Percentiles rank a stretch among this genome's conserved stretches.
These are phyloP conservation scores for Lacerta bilineata DNA, from an alignment of 2,797 vertebrate genomes.

Conservation along the genomic window DNA sequence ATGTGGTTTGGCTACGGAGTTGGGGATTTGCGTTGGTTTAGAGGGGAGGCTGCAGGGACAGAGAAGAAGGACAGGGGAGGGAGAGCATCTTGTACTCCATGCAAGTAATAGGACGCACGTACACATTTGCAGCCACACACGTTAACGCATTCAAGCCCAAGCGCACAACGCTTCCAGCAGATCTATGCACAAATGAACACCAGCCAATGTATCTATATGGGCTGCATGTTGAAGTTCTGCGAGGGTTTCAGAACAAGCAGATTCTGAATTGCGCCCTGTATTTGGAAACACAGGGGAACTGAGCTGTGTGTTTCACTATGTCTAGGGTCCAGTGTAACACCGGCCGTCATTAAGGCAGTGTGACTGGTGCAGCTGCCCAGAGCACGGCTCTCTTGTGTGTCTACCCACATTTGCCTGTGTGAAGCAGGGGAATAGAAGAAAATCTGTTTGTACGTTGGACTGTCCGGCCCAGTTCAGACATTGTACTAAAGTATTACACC, in stretches of 20 bases:
- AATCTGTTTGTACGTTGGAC: not conserved
- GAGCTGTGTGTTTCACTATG: not conserved
- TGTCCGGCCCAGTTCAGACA: no score
- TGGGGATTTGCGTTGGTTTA: slow-evolving; percentile 18
- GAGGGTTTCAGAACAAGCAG: not conserved
- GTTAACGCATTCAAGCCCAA: not conserved
- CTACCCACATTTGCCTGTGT: not conserved
- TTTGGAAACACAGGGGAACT: no score
- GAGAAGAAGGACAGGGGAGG: not conserved
- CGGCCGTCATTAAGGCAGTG: not conserved
- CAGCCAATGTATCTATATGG: not conserved
- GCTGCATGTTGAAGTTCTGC: not conserved
- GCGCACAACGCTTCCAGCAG: not conserved
- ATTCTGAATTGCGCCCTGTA: not conserved
- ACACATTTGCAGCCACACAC: not conserved
- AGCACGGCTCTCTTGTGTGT: not conserved
- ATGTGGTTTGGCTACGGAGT: slow-evolving; percentile 34
- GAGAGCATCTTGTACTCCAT: slow-evolving; percentile 12
- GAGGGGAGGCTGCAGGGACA: not conserved
- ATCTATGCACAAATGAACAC: not conserved
- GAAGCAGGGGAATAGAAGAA: no score
- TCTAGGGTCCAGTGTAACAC: not conserved
- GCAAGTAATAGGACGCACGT: not conserved
- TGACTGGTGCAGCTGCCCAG: not conserved
- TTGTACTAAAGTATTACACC: no score